Conservation (phyloP, 2,797 vertebrate species). For the Macroramphosus scolopax region DNA sequence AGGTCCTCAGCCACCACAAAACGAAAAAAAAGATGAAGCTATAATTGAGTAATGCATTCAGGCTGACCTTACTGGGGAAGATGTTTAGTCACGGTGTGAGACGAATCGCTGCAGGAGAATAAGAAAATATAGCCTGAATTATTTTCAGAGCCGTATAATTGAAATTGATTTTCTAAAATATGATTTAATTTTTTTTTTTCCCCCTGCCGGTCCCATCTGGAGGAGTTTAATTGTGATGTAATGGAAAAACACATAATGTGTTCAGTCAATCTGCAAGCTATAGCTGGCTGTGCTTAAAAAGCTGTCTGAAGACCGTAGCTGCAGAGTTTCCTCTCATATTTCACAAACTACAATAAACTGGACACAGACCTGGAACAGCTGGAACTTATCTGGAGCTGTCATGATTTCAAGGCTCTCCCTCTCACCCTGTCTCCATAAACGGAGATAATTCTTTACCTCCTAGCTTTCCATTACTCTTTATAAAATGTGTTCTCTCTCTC, state of each 20-base stretch:
- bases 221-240: constrained; percentile 38
- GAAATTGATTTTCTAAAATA: constrained; percentile 41
- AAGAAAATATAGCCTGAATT: constrained; percentile 28
- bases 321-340: constrained; percentile 28
- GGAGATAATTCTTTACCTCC: too few species aligned
- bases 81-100: constrained; percentile 36
- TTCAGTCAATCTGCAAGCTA: background rate
- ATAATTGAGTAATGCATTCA: constrained; percentile 37
- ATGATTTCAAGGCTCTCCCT: background rate
- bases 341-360: constrained; percentile 28
- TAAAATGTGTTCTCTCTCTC: background rate
- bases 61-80: constrained; percentile 28
- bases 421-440: background rate
- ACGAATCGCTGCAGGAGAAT: constrained; percentile 17
- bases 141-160: constrained; percentile 45
- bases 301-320: background rate
- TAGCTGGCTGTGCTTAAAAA: background rate
- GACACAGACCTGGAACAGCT: too few species aligned
- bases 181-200: constrained; percentile 14
- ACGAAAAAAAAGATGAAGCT: constrained; percentile 15
- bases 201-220: constrained; percentile 28
- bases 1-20: constrained; percentile 12
- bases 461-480: too few species aligned
- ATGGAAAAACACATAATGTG: constrained; percentile 41
- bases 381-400: constrained; percentile 23